A percentile compares a stretch with the other conserved stretches of the same genome.
phyloP scores from a whole-genome alignment of 2,797 vertebrate genomes.

The Gobionotothen gibberifrons region DNA sequence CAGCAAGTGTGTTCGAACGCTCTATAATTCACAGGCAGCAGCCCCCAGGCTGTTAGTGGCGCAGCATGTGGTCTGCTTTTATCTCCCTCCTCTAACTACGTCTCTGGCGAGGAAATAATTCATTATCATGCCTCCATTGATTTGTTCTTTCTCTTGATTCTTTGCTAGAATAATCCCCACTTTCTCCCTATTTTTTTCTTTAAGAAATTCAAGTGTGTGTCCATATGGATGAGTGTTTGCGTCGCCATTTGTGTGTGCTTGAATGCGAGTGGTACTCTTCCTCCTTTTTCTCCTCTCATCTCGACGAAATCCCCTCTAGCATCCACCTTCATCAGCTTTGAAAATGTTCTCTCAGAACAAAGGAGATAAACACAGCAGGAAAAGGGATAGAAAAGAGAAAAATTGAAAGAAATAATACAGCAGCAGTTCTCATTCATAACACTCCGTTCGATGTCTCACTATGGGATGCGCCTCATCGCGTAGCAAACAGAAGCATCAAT shows the following conservation, averaged over 20 bases:
- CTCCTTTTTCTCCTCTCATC: conserved; percentile 48
- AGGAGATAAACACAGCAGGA: conserved; percentile 51
- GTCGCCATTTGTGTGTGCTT: conserved; percentile 7
- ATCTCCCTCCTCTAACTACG: conserved; percentile 73
- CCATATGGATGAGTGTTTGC: conserved; percentile 27
- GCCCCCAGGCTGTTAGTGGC: conserved; percentile 69
- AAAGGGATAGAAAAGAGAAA: not conserved
- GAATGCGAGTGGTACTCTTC: conserved; percentile 20
- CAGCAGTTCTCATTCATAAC: no score
- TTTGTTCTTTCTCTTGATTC: conserved; percentile 61
- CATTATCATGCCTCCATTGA: conserved; percentile 76
- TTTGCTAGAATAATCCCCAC: conserved; percentile 46
- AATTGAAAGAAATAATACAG: conserved; percentile 6
- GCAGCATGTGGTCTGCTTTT: conserved; percentile 81
- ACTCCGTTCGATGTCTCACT: no score
- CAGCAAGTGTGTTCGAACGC: conserved; percentile 58
- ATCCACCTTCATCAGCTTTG: conserved; percentile 63
- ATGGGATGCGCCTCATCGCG: no score
- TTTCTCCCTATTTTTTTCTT: conserved; percentile 15
- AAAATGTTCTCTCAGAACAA: conserved; percentile 62
- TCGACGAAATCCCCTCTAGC: conserved; percentile 59
- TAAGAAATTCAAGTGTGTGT: conserved; percentile 58
- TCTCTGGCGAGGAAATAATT: conserved; percentile 74
- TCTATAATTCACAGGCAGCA: conserved; percentile 68
- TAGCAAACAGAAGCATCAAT: no score